phyloP scores from a whole-genome alignment of 2,888 invertebrate genomes.

The Himalopsyche japonica region DNA sequence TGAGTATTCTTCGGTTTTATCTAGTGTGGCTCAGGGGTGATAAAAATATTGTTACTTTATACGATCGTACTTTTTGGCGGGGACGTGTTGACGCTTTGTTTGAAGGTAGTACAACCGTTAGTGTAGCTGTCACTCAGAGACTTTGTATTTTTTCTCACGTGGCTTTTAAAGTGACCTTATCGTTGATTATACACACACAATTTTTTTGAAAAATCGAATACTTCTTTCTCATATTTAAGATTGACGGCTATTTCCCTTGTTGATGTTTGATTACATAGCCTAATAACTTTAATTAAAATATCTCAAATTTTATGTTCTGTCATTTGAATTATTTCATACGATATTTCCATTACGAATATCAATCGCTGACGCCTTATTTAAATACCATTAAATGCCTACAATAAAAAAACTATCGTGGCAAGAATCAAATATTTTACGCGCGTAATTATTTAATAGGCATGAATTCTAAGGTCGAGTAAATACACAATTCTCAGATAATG shows the following conservation, averaged over 20 bases:
- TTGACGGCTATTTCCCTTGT: not conserved
- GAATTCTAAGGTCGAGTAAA: no score
- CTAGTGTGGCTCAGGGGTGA: not conserved
- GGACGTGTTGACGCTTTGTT: constrained; percentile 20
- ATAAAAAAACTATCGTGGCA: not conserved
- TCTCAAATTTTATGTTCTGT: not conserved
- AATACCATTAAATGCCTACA: not conserved
- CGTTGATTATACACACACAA: not conserved
- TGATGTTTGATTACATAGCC: not conserved
- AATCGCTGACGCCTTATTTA: not conserved
- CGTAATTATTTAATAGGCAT: not conserved
- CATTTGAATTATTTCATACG: not conserved
- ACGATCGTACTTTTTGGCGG: not conserved
- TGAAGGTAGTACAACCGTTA: constrained; percentile 14
- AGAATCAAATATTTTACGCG: not conserved
- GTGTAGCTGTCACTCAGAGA: constrained; percentile 28
- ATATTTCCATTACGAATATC: not conserved
- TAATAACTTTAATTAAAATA: not conserved
- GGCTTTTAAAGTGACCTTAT: not conserved
- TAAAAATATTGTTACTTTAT: not conserved
- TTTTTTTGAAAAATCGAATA: not conserved
- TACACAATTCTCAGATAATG: no score
- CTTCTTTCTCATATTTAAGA: not conserved
- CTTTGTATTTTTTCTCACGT: constrained; percentile 9
- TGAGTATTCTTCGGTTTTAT: not conserved